phyloP scores from a whole-genome alignment of 53 echinoderm and acorn worm species.

The Pentamera pediparva region DNA sequence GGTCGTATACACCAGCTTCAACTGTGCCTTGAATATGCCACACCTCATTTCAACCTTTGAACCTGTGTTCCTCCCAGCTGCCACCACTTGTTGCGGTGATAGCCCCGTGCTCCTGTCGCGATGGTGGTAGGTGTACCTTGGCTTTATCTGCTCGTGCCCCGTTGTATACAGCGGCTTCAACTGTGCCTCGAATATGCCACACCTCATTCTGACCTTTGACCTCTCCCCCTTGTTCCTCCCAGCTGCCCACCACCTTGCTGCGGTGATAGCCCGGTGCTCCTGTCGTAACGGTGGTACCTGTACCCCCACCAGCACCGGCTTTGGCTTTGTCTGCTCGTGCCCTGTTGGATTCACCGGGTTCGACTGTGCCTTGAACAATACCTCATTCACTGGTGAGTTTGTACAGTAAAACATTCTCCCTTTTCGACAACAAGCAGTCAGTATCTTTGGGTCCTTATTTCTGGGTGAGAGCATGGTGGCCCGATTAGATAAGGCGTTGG shows the following conservation, averaged over 20 bases:
- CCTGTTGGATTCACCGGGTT: slow-evolving; percentile 74
- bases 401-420: too few relatives aligned
- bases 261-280: slow-evolving; percentile 69
- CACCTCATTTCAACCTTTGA: not conserved
- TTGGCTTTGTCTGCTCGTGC: slow-evolving; percentile 84
- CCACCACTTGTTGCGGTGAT: not conserved
- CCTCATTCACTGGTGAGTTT: slow-evolving; percentile 58
- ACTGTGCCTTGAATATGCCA: slow-evolving; percentile 57
- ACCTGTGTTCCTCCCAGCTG: not conserved
- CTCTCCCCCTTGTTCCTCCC: not conserved
- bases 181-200: slow-evolving; percentile 52
- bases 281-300: slow-evolving; percentile 92
- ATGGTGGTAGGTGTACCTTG: slow-evolving; percentile 72
- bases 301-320: slow-evolving; percentile 85
- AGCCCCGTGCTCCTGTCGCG: not conserved
- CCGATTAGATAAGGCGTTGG: too few relatives aligned
- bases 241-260: slow-evolving; percentile 63
- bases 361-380: slow-evolving; percentile 63
- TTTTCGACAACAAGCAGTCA: too few relatives aligned
- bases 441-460: too few relatives aligned
- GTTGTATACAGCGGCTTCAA: slow-evolving; percentile 77
- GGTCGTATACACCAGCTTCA: slow-evolving; percentile 69
- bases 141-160: slow-evolving; percentile 80
- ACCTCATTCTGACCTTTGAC: too few relatives aligned
- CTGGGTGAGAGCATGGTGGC: too few relatives aligned